These are phyloP conservation scores for Chaenogobius annularis DNA, from an alignment of 2,113 vertebrate genomes.

Conservation along the genomic window DNA sequence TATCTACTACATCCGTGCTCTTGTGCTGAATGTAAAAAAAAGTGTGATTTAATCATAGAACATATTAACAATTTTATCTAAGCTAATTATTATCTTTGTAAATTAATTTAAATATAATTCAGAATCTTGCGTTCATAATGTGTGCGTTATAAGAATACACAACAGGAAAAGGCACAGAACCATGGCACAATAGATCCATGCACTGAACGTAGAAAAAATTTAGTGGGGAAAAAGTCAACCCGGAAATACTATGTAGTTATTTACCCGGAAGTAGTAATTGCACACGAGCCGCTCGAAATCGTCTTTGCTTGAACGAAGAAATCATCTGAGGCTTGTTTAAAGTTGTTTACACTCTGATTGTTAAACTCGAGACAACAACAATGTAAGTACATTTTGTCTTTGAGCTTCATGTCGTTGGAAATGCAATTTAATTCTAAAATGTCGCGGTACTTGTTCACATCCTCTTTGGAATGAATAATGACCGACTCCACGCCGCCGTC, in stretches of 20 bases:
- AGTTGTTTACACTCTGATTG: background rate
- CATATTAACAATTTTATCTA: background rate
- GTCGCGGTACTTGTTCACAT: background rate
- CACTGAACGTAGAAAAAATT: background rate
- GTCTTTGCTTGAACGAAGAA: slow-evolving; percentile 31
- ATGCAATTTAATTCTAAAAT: background rate
- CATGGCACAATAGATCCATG: too few species aligned
- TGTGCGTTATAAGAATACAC: background rate
- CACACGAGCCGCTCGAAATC: slow-evolving; percentile 31
- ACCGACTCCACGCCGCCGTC: background rate
- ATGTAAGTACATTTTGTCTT: slow-evolving; percentile 48
- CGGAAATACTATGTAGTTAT: slow-evolving; percentile 20
- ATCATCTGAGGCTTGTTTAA: background rate
- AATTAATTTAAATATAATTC: background rate
- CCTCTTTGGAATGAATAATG: background rate
- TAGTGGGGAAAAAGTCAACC: slow-evolving; percentile 18
- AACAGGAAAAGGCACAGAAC: background rate
- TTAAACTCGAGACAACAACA: background rate
- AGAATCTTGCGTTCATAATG: background rate
- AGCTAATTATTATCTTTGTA: background rate
- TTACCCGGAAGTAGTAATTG: slow-evolving; percentile 55
- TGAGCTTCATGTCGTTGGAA: rapidly evolving
- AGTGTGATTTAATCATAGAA: background rate
- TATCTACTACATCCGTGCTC: slow-evolving; percentile 40
- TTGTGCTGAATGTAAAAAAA: slow-evolving; percentile 60